Base-by-base conservation (phyloP, 2,797 vertebrate genomes). In the Sebastes itinus region DNA sequence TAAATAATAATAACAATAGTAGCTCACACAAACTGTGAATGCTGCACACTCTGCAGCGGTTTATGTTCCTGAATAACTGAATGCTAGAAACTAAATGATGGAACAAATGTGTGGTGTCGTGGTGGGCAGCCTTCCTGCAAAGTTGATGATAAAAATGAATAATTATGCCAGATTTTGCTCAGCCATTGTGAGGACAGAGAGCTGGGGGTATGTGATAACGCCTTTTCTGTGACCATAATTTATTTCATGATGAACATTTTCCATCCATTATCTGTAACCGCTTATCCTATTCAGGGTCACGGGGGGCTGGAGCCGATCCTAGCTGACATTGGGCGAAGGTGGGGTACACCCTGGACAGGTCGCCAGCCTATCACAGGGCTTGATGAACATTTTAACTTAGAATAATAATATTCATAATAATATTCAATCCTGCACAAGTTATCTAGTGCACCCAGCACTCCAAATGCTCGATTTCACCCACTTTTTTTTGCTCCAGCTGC, bases 401-500 rank as follows among this genome's bases (percentile, higher is more conserved):
- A 3, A 77, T 12, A 68, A 61, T 27, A 33, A 65, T 65, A 64
- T 55, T 71, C 25, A 71, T 38, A 74, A 68, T n/a, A 25, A 68
- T 63, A 67, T 56, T 68, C 28, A 77, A n/a, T 72, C 56, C 61
- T 27, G 16, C 28, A 33, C 23, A 74, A 59, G 16, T 25, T 38
- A 56, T 81, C 42, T 58, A 4, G 20, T 75, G 11, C 38, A 71
- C 46, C 25, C 25, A 72, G 46, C 10, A n/a, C n/a, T 55, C 63
- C 5, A 78, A 75, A 78, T 67, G 59, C 14, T 64, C 2, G 3
- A 61, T 68, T 81, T 73, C 22, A 30, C 64, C 54, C 11, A 61
- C 56, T 30, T 16, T 65, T 74, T 27, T 73, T 35, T 35, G 49
- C 67, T 71, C 23, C 59, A 74, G 71, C 62, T 74, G 63, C 68